Evolutionary conservation across 2,888 invertebrate genomes (phyloP), one percentile per base, ranked within the genome.

Genomic region (Actias luna): DNA sequence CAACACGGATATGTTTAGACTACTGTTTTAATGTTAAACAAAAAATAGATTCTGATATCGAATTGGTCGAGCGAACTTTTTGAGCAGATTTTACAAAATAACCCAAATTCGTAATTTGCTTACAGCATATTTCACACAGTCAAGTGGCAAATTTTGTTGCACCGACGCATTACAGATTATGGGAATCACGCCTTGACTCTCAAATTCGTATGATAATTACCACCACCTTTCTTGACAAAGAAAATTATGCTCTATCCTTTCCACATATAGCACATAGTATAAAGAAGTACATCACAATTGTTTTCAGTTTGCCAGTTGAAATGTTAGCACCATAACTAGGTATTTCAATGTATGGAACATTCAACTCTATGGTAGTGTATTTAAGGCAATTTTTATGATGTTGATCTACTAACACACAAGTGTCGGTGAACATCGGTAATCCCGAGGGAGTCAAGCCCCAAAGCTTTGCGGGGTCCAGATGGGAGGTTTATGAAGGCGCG

Each of bases 141-240:
- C 91, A 89, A 92, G 91, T 89, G 90, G 87, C 86, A 83, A 89
- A 90, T 87, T 89, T 83, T 87, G 80, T 80, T 82, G 80, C 80
- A 83, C 80, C 80, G 78, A 81, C 77, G 77, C 80, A 78, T 83
- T 82, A 85, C 86, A 86, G 89, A 90, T 91, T 90, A 91, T 89
- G 87, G 78, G 89, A 92, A 91, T 92, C 90, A 91, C 89, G 87
- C 84, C 83, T 84, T 33, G 39, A 7, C 57, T n/a, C 50, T 55
- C 60, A 68, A 61, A 65, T 69, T 60, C 52, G 64, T 71, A 85
- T 84, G 18, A 67, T 22, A 73, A 8, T 68, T 70, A 72, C 58
- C 36, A 42, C 16, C n/a, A 0, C 0, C 8, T 5, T 1, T 5
- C 16, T 1, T 0, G 29, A 5, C 62, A 74, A 31, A 8, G 10